Percentiles rank a stretch among this genome's conserved stretches.
Conservation (phyloP, 2,113 vertebrate species). For the Beaufortia kweichowensis region DNA sequence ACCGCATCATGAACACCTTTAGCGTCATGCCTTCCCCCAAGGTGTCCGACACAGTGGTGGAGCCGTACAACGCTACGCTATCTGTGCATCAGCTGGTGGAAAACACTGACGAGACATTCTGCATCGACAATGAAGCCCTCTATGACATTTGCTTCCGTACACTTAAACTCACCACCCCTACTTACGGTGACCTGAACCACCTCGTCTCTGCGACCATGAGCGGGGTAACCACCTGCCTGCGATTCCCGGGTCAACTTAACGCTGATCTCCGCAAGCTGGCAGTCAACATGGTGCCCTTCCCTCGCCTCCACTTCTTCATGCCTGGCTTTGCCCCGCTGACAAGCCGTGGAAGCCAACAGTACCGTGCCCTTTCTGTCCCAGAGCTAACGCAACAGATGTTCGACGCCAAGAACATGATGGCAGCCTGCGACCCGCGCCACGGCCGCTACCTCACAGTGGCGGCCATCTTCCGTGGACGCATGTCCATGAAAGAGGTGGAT, state of each 20-base stretch:
- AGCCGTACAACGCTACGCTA: slow-evolving; percentile 93
- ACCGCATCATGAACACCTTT: slow-evolving; percentile 95
- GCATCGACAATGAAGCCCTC: slow-evolving; percentile 95
- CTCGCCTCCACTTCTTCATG: slow-evolving; percentile 96
- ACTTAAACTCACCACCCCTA: slow-evolving; percentile 92
- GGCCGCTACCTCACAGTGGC: slow-evolving; percentile 93
- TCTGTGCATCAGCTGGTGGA: slow-evolving; percentile 96
- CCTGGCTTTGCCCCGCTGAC: slow-evolving; percentile 92
- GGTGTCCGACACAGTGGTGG: slow-evolving; percentile 94
- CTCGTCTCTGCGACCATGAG: slow-evolving; percentile 97
- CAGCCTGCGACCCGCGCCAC: slow-evolving; percentile 92
- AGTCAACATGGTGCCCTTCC: slow-evolving; percentile 98
- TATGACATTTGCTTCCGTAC: slow-evolving; percentile 99
- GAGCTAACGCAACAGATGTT: slow-evolving; percentile 99
- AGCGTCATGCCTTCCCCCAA: slow-evolving; percentile 92
- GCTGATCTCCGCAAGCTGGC: slow-evolving; percentile 94
- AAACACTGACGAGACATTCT: slow-evolving; percentile 96
- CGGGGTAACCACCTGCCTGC: slow-evolving; percentile 90
- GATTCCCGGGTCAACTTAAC: slow-evolving; percentile 92
- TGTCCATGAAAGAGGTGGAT: slow-evolving; percentile 99
- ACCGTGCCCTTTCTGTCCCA: slow-evolving; percentile 88
- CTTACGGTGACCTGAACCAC: slow-evolving; percentile 94
- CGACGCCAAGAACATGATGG: slow-evolving; percentile 98
- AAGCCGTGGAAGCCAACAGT: slow-evolving; percentile 93
- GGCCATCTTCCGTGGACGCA: slow-evolving; percentile 90